These are phyloP conservation scores for Leguminivora glycinivorella DNA, from an alignment of 1,140 invertebrate species.

Conservation along the genomic window DNA sequence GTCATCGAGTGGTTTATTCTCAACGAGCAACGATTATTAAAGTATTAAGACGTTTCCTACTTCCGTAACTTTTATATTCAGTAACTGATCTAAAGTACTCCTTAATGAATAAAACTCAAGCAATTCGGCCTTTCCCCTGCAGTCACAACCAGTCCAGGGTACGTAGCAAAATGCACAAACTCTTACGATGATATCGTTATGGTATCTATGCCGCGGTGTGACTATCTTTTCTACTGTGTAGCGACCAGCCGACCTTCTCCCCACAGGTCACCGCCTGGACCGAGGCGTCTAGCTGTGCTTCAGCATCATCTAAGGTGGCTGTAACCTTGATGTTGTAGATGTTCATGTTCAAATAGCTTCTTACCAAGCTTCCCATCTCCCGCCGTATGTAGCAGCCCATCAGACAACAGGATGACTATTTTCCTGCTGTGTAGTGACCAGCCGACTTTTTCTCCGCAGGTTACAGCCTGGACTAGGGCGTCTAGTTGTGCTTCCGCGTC, in stretches of 20 bases:
- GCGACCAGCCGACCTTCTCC: constrained; percentile 82
- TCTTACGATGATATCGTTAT: too few species aligned
- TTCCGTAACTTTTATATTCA: too few species aligned
- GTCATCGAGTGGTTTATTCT: too few species aligned
- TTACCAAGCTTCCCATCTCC: constrained; percentile 81
- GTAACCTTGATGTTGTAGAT: constrained; percentile 85
- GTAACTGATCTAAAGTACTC: too few species aligned
- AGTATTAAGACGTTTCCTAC: too few species aligned
- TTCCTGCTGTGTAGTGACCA: constrained; percentile 81
- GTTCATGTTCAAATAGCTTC: constrained; percentile 46
- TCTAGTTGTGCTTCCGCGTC: constrained; percentile 99
- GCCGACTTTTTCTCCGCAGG: constrained; percentile 87
- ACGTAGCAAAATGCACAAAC: too few species aligned
- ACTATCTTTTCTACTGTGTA: constrained; percentile 81
- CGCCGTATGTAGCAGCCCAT: constrained; percentile 83
- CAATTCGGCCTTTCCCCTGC: too few species aligned
- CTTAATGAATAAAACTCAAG: too few species aligned
- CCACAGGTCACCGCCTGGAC: constrained; percentile 97
- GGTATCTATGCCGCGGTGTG: constrained; percentile 84
- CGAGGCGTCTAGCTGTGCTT: constrained; percentile 99
- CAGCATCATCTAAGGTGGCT: constrained; percentile 97
- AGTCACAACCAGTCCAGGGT: too few species aligned
- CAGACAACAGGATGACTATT: constrained; percentile 82
- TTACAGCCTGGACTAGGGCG: constrained; percentile 98
- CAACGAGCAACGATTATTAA: too few species aligned